Evolutionary conservation across 2,888 invertebrate genomes (phyloP), one percentile per base, ranked within the genome.

Genomic region (Eurytoma adleriae): DNA sequence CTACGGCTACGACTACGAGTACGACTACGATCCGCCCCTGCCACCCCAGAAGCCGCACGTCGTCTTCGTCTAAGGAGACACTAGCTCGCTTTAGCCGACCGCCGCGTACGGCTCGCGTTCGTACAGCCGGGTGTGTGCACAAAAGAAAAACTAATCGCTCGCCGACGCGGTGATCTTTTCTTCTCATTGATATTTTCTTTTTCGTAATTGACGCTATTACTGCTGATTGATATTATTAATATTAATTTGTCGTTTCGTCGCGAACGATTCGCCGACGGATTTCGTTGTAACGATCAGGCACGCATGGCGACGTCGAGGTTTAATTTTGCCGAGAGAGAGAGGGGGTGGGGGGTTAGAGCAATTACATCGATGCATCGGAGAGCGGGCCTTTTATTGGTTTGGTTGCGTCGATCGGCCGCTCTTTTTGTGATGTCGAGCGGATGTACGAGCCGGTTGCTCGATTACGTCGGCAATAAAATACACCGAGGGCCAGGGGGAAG

Each of bases 11-110:
- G 88, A 90, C 62, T 87, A 86, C 83, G 87, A 90, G 66, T 88
- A 86, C 83, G 87, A 90, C 77, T 89, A 89, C 84, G 88, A 89
- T 68, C 82, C 84, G 59, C 84, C 86, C 16, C 78, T 80, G 72
- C 79, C 88, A 27, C 86, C 88, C 66, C 88, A 90, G 77, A 90
- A 89, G 82, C 88, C 90, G n/a, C 90, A 90, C 84, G 89, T 90
- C 57, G 90, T 90, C 71, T 90, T 90, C 78, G 90, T 90, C 78
- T 90, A 74, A 64, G 61, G n/a, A 13, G 30, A 27, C 48, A 14
- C 10, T 3, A 3, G 18, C 18, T 14, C 18, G 4, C 30, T 62
- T 20, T 64, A 48, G 30, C 30, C 27, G 48, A 2, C 10, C 27
- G 24, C 4, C 13, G 48, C 13, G 48, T 27, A 3, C 30, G 18